These are phyloP conservation scores for Fissipunctia ypsillon DNA, from an alignment of 2,888 invertebrate species.

Conservation along the genomic window DNA sequence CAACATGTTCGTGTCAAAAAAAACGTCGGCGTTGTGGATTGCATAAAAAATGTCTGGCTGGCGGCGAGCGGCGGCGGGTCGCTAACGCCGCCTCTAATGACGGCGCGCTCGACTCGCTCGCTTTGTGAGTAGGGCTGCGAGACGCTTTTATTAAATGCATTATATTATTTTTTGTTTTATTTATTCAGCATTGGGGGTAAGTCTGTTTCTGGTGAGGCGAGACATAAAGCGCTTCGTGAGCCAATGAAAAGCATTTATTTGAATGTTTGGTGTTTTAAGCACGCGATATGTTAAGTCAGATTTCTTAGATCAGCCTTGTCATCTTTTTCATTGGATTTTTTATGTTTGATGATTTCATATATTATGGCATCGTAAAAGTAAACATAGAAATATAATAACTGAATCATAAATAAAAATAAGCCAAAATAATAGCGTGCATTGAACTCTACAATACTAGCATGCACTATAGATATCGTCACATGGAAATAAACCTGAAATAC, in stretches of 20 bases:
- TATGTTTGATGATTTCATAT: too few species aligned
- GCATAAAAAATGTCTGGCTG: slow-evolving; percentile 89
- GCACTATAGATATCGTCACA: not conserved
- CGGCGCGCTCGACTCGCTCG: slow-evolving; percentile 79
- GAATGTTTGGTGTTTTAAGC: not conserved
- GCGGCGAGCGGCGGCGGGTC: slow-evolving; percentile 85
- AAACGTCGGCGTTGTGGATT: slow-evolving; percentile 80
- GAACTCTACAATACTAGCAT: not conserved
- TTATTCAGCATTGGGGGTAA: slow-evolving; percentile 15
- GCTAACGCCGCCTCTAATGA: slow-evolving; percentile 89
- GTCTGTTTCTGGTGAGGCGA: not conserved
- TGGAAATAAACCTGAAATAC: slow-evolving; percentile 2
- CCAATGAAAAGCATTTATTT: slow-evolving; percentile 1
- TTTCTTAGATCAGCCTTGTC: not conserved
- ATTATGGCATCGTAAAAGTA: not conserved
- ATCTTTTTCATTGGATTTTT: not conserved
- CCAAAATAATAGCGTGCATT: not conserved
- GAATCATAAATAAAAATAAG: not conserved
- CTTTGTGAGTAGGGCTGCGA: slow-evolving; percentile 78
- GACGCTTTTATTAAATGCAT: slow-evolving; percentile 45
- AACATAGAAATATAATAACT: not conserved
- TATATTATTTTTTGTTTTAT: slow-evolving; percentile 41
- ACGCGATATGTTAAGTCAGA: not conserved
- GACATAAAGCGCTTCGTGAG: not conserved
- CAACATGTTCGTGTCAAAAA: slow-evolving; percentile 76